Conservation (phyloP, 2,888 invertebrate genomes). For the Dusona sp. region DNA sequence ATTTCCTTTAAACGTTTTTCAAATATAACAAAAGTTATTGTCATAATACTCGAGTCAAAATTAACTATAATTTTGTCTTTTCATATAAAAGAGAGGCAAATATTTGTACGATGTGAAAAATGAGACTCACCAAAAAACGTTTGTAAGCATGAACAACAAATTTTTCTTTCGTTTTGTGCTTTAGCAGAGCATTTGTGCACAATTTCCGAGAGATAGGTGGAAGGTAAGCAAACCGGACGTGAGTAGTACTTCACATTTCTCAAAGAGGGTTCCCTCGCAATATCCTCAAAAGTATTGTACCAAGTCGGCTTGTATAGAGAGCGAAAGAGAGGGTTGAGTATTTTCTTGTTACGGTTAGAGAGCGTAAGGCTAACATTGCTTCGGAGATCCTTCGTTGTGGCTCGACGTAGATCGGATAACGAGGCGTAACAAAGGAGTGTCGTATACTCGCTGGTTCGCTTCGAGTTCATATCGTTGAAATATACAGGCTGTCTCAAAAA, state of each 20-base stretch:
- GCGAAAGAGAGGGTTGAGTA: constrained; percentile 1
- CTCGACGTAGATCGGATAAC: constrained; percentile 78
- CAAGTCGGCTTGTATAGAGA: background rate
- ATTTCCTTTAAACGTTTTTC: background rate
- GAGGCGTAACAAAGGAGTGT: constrained; percentile 81
- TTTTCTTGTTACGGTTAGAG: constrained; percentile 25
- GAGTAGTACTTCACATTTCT: constrained; percentile 62
- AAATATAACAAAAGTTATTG: background rate
- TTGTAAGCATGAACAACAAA: constrained; percentile 23
- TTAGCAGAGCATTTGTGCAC: constrained; percentile 18
- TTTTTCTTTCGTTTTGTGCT: constrained; percentile 24
- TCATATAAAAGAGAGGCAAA: background rate
- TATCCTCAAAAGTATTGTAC: constrained; percentile 39
- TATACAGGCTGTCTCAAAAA: constrained; percentile 5
- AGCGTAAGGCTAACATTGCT: constrained; percentile 63
- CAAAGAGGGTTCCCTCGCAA: constrained; percentile 45
- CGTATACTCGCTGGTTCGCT: constrained; percentile 68
- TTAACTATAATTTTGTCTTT: background rate
- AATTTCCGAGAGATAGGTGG: constrained; percentile 55
- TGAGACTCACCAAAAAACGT: background rate
- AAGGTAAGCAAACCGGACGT: constrained; percentile 61
- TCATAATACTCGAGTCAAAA: background rate
- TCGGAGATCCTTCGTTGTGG: constrained; percentile 75
- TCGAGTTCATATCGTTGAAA: constrained; percentile 54
- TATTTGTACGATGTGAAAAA: background rate